A percentile compares a stretch with the other conserved stretches of the same genome.
Conservation (phyloP, 1,140 invertebrate species). For the Diprion similis region DNA sequence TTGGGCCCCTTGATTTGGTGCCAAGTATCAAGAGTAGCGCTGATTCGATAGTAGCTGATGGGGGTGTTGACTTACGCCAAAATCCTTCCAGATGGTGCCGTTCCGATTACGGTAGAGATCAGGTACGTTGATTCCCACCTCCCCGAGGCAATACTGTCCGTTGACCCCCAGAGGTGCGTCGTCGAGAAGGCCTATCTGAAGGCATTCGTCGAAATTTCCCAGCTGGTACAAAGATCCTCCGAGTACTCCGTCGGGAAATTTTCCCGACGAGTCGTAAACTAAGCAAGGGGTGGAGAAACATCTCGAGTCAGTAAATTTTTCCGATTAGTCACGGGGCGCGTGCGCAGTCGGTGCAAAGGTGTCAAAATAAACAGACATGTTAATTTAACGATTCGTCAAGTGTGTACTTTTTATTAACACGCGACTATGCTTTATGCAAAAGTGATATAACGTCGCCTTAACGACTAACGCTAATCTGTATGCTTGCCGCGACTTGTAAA, state of each 20-base stretch:
- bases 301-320: slow-evolving; percentile 2
- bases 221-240: slow-evolving; percentile 69
- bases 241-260: slow-evolving; percentile 68
- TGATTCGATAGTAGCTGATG: no score
- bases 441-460: no score
- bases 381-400: no score
- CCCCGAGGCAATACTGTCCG: slow-evolving; percentile 70
- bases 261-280: slow-evolving; percentile 74
- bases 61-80: slow-evolving; percentile 25
- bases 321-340: neutral
- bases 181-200: slow-evolving; percentile 50
- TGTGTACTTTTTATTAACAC: no score
- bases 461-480: no score
- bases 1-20: no score
- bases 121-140: slow-evolving; percentile 54
- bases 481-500: no score
- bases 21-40: no score
- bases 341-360: no score
- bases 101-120: slow-evolving; percentile 28
- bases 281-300: slow-evolving; percentile 43
- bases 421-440: no score
- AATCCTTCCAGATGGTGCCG: slow-evolving; percentile 41
- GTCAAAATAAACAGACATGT: no score
- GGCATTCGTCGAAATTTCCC: slow-evolving; percentile 75
- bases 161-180: slow-evolving; percentile 43